A percentile compares a stretch with the other conserved stretches of the same genome.
Evolutionary conservation across 2,113 vertebrate genomes (phyloP).

Genomic region (Cyprinodon variegatus): DNA sequence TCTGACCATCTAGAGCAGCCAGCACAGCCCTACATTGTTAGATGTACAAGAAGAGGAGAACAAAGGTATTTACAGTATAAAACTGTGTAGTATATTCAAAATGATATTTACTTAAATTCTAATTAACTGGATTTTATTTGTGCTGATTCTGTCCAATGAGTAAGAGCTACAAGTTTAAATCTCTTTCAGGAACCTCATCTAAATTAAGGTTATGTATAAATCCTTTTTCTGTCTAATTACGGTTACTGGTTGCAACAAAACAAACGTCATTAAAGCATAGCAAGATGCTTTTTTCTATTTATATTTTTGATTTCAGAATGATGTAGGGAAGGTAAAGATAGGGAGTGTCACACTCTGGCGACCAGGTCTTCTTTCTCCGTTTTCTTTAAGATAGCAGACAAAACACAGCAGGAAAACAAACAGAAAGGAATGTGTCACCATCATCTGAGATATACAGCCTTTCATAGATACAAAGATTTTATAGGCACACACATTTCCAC

Average conservation of each 20-base stretch:
- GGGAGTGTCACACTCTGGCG: conserved; percentile 57
- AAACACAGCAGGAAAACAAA: conserved; percentile 56
- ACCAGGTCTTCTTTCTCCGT: conserved; percentile 48
- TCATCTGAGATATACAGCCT: conserved; percentile 54
- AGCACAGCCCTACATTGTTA: neutral
- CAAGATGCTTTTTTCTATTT: conserved; percentile 12
- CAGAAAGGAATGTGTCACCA: conserved; percentile 69
- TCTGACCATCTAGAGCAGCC: no score
- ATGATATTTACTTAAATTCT: neutral
- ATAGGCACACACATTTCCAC: conserved; percentile 21
- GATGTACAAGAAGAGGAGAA: neutral
- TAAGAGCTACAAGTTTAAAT: neutral
- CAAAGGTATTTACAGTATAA: neutral
- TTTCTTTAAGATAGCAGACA: conserved; percentile 61
- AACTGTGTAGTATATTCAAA: neutral
- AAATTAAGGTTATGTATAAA: neutral
- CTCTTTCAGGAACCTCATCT: neutral
- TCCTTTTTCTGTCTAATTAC: neutral
- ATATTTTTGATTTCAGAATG: conserved; percentile 33
- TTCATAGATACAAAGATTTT: conserved; percentile 23
- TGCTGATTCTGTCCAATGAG: no score
- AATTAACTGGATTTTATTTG: no score
- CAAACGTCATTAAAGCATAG: neutral
- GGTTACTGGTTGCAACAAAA: neutral
- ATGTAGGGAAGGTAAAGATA: conserved; percentile 48